These are phyloP conservation scores for Spongilla lacustris DNA, from an alignment of 37 sponge, comb jelly and placozoan genomes.

Conservation along the genomic window DNA sequence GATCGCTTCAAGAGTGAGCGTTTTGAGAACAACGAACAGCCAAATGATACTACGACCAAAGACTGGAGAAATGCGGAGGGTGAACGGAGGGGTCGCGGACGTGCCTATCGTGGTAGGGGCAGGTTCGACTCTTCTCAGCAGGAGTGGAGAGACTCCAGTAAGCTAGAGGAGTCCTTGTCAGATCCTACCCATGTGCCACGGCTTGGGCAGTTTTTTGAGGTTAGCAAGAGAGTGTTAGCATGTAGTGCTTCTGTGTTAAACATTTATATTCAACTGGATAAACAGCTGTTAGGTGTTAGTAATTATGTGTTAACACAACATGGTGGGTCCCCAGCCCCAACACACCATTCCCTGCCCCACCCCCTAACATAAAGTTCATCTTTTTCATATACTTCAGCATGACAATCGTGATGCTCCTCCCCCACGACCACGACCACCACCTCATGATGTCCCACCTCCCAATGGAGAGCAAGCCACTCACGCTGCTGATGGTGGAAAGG, in stretches of 20 bases:
- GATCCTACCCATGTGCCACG: conserved; percentile 48
- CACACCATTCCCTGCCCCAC: too few relatives aligned
- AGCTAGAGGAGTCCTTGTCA: conserved; percentile 20
- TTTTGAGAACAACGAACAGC: neutral
- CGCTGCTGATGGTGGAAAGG: neutral
- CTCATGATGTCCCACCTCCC: neutral
- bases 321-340: too few relatives aligned
- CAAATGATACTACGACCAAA: neutral
- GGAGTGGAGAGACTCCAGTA: neutral
- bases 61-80: neutral
- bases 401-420: conserved; percentile 1
- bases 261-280: too few relatives aligned
- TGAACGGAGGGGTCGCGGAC: neutral
- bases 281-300: too few relatives aligned
- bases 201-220: conserved; percentile 38
- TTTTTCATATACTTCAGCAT: neutral
- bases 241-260: too few relatives aligned
- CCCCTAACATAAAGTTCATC: too few relatives aligned
- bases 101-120: neutral
- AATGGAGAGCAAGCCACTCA: neutral
- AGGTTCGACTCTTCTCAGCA: neutral
- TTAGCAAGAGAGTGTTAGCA: neutral
- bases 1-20: conserved; percentile 28
- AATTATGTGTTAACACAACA: too few relatives aligned
- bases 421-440: neutral